Evolutionary conservation across 2,888 invertebrate species (phyloP).

Genomic region (Epinotia ramella): DNA sequence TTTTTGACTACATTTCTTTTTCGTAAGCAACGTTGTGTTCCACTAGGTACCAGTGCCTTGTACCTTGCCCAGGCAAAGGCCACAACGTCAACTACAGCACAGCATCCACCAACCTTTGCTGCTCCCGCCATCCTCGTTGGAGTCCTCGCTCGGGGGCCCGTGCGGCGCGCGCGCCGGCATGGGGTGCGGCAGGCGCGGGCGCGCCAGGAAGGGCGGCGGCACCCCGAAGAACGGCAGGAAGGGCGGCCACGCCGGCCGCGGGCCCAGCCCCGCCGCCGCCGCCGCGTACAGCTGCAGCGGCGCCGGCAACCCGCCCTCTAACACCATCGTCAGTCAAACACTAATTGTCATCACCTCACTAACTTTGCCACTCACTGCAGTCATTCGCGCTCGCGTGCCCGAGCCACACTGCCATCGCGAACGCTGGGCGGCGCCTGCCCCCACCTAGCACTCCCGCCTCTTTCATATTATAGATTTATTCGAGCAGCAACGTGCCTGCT

Average conservation of each 20-base stretch:
- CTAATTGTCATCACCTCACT: constrained; percentile 10
- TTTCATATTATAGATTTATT: constrained; percentile 85
- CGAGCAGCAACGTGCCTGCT: constrained; percentile 68
- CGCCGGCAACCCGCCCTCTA: constrained; percentile 89
- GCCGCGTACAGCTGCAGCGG: constrained; percentile 89
- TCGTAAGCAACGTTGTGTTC: too few species aligned
- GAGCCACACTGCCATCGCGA: constrained; percentile 80
- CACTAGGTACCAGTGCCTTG: too few species aligned
- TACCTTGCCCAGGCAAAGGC: too few species aligned
- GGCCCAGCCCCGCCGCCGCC: constrained; percentile 86
- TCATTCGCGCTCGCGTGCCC: constrained; percentile 55
- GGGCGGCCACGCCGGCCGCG: constrained; percentile 86
- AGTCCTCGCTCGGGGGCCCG: constrained; percentile 84
- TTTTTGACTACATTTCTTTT: too few species aligned
- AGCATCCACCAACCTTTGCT: constrained; percentile 72
- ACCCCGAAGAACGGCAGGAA: constrained; percentile 86
- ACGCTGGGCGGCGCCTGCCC: constrained; percentile 75
- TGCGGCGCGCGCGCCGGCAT: constrained; percentile 76
- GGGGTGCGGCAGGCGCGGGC: constrained; percentile 75
- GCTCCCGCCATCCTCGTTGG: constrained; percentile 83
- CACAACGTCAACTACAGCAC: neutral
- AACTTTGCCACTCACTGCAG: neutral
- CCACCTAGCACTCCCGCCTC: constrained; percentile 79
- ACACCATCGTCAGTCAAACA: constrained; percentile 77
- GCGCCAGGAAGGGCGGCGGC: constrained; percentile 84